These are phyloP conservation scores for Megalops atlanticus DNA, from an alignment of 2,113 vertebrate species.

Conservation along the genomic window DNA sequence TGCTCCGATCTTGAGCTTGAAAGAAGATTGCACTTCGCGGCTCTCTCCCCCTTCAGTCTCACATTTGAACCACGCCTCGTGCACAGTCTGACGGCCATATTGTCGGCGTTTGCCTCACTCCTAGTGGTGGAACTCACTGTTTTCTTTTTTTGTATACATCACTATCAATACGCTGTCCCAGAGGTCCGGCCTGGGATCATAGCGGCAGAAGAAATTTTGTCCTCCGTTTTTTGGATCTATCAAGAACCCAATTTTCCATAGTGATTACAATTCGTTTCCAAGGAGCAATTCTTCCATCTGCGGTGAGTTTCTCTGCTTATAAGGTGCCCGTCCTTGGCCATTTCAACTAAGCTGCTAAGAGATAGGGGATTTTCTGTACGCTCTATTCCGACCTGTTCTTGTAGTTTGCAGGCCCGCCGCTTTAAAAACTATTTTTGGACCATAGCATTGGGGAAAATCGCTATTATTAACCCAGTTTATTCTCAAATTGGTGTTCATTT, in stretches of 20 bases:
- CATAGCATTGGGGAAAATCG: background rate
- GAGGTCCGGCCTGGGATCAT: background rate
- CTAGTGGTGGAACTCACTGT: constrained; percentile 16
- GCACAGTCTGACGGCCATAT: constrained; percentile 30
- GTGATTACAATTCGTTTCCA: background rate
- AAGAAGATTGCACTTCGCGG: background rate
- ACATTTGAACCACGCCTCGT: constrained; percentile 29
- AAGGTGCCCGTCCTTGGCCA: background rate
- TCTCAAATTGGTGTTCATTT: background rate
- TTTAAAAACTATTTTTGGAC: background rate
- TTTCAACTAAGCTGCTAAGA: constrained; percentile 10
- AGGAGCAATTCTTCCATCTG: background rate
- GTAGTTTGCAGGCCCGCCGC: constrained; percentile 7
- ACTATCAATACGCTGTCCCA: background rate
- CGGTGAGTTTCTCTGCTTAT: constrained; percentile 20
- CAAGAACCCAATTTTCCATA: background rate
- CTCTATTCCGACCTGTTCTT: background rate
- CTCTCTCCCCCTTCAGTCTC: background rate
- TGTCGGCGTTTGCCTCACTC: constrained; percentile 7
- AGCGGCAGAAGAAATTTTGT: background rate
- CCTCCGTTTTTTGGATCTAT: background rate
- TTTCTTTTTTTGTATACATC: constrained; percentile 7
- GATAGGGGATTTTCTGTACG: background rate
- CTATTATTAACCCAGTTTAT: background rate
- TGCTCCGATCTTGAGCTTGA: too few species aligned